Percentiles rank a stretch among this genome's conserved stretches.
These are phyloP conservation scores for Chloroceryle inda DNA, from an alignment of 2,797 vertebrate species.

Conservation along the genomic window DNA sequence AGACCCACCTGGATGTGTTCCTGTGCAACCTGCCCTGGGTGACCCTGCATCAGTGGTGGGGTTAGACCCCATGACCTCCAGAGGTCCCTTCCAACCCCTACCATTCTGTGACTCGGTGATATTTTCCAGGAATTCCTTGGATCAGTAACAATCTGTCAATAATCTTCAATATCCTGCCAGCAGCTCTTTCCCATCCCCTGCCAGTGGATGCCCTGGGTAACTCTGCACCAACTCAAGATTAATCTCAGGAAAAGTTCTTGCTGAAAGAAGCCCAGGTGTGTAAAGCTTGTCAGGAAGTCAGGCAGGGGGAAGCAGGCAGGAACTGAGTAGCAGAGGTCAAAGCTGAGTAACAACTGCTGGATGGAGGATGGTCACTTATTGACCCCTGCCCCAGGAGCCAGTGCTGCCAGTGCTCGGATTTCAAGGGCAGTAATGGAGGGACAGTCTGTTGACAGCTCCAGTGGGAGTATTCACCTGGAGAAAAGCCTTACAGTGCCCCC, in stretches of 20 bases:
- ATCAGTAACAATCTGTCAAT: neutral
- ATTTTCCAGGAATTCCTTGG: neutral
- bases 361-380: neutral
- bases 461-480: neutral
- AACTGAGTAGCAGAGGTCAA: neutral
- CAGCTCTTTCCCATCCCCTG: neutral
- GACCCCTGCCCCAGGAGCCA: fast-evolving
- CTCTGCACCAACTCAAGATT: neutral
- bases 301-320: neutral
- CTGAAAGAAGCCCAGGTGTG: neutral
- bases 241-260: neutral
- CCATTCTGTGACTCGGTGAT: neutral
- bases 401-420: neutral
- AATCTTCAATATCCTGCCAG: neutral
- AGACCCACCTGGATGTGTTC: no score
- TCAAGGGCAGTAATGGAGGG: neutral
- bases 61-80: no score
- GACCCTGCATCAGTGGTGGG: no score
- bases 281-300: neutral
- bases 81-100: no score
- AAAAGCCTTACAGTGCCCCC: neutral
- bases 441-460: neutral
- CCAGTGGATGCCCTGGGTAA: neutral
- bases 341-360: neutral
- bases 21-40: no score